Conservation (phyloP, 2,113 vertebrate genomes). For the Aptenodytes forsteri region DNA sequence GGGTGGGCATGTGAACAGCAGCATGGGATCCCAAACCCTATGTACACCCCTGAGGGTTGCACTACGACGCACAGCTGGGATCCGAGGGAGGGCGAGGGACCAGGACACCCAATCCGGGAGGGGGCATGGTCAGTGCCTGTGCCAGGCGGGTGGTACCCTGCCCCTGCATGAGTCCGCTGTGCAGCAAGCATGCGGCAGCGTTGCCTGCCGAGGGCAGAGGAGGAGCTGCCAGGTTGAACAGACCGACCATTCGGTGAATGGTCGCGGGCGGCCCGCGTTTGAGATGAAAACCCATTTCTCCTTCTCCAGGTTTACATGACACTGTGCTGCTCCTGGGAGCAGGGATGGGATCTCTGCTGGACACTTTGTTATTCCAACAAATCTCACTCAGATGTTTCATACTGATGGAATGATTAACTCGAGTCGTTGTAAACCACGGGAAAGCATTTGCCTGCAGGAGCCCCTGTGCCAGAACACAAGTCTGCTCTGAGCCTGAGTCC, state of each 20-base stretch:
- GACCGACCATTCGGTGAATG: accelerated
- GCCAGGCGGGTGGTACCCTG: too few species aligned
- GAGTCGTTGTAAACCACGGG: neutral
- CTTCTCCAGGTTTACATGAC: neutral
- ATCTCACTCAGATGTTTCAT: neutral
- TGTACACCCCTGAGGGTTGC: neutral
- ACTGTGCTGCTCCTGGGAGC: neutral
- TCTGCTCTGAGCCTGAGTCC: neutral
- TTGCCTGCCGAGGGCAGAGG: neutral
- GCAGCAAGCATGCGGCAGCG: accelerated
- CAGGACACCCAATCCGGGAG: neutral
- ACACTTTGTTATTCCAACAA: neutral
- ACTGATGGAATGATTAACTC: neutral
- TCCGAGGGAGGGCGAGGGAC: neutral
- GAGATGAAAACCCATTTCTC: neutral
- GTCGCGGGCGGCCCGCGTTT: accelerated
- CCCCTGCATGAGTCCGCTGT: neutral
- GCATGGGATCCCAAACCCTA: neutral
- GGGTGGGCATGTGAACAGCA: neutral
- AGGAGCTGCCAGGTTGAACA: neutral
- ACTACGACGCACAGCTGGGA: too few species aligned
- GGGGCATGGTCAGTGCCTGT: accelerated
- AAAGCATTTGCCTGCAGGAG: neutral
- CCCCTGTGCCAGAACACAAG: neutral
- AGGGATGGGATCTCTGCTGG: neutral